Evolutionary conservation across 2,888 invertebrate genomes (phyloP).

Genomic region (Pseudococcus jackbeardsleyi): DNA sequence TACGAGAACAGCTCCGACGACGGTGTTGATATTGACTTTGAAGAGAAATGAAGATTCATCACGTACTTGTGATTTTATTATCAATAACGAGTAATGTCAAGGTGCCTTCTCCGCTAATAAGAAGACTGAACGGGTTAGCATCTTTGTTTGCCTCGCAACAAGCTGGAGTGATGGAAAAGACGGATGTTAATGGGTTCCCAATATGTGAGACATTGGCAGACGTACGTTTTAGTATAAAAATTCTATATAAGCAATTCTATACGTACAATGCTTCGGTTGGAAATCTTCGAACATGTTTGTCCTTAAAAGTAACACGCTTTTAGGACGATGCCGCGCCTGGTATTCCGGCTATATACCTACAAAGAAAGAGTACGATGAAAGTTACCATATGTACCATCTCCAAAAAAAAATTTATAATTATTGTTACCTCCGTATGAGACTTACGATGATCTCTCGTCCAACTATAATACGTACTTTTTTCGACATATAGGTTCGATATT

Average conservation of each 20-base stretch:
- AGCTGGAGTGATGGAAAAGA: constrained; percentile 30
- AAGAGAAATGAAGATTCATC: constrained; percentile 53
- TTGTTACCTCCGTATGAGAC: background rate
- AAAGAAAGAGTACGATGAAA: constrained; percentile 48
- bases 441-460: background rate
- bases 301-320: constrained; percentile 49
- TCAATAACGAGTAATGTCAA: constrained; percentile 50
- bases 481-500: background rate
- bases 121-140: constrained; percentile 34
- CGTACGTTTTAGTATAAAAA: background rate
- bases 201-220: background rate
- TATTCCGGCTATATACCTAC: background rate
- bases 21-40: constrained; percentile 46
- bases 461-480: background rate
- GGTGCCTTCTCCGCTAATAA: constrained; percentile 53
- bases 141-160: constrained; percentile 14
- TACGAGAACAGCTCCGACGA: background rate
- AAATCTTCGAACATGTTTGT: constrained; percentile 46
- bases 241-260: background rate
- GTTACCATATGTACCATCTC: constrained; percentile 5
- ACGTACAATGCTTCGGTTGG: background rate
- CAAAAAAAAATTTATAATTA: constrained; percentile 33
- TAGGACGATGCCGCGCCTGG: background rate
- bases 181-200: constrained; percentile 53
- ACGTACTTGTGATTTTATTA: constrained; percentile 55